Conservation (phyloP, 2,888 invertebrate genomes). For the Erynnis tages region DNA sequence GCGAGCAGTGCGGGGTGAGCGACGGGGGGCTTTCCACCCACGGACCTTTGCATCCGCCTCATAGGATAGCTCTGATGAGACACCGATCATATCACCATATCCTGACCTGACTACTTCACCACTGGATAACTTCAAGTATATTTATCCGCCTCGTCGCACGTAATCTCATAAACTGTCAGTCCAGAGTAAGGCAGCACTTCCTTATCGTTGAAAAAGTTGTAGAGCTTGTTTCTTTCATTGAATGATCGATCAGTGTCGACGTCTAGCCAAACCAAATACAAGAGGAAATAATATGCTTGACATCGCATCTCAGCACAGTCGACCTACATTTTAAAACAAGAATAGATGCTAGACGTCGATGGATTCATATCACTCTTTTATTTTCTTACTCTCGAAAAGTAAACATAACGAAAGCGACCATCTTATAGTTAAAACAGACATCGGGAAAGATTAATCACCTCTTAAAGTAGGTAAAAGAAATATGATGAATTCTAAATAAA, state of each 20-base stretch:
- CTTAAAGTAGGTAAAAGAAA: too few relatives aligned
- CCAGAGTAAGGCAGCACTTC: constrained; percentile 1
- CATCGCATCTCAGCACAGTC: too few relatives aligned
- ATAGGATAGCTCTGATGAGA: constrained; percentile 61
- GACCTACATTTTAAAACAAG: constrained; percentile 24
- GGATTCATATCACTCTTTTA: constrained; percentile 10
- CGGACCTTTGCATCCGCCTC: constrained; percentile 76
- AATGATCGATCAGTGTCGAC: not conserved
- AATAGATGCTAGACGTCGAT: constrained; percentile 22
- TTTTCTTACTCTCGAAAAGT: not conserved
- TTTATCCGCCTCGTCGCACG: constrained; percentile 3
- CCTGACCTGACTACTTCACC: constrained; percentile 38
- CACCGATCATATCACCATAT: constrained; percentile 55
- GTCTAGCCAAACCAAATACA: constrained; percentile 3
- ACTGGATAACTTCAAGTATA: constrained; percentile 33
- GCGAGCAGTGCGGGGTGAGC: constrained; percentile 63
- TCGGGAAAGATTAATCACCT: too few relatives aligned
- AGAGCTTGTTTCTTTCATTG: not conserved
- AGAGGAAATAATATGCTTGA: constrained; percentile 18
- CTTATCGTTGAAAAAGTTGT: not conserved
- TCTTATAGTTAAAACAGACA: too few relatives aligned
- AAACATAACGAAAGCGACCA: not conserved
- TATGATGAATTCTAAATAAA: too few relatives aligned
- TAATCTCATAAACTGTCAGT: not conserved
- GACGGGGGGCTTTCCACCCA: constrained; percentile 68